Percentiles rank a stretch among this genome's conserved stretches.
Conservation (phyloP, 2,797 vertebrate genomes). For the Peromyscus melanophrys region DNA sequence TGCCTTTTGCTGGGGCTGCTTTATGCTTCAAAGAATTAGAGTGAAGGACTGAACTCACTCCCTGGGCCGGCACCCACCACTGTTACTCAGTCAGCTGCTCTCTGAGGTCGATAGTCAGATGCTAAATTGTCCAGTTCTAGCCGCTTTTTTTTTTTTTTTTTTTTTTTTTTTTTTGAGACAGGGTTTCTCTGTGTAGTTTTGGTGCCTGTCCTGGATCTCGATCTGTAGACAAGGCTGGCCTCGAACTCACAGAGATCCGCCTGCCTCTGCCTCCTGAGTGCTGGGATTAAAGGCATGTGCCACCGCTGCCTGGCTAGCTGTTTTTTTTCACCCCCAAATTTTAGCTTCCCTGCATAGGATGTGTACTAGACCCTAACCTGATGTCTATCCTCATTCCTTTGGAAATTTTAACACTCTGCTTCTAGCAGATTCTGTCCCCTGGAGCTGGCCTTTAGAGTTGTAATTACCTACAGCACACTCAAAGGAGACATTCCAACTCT, state of each 20-base stretch:
- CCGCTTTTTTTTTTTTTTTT: neutral
- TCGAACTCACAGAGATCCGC: no score
- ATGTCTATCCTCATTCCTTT: neutral
- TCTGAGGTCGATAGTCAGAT: neutral
- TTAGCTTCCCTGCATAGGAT: constrained; percentile 11
- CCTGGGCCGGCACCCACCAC: neutral
- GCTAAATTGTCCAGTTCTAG: neutral
- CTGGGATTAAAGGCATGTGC: no score
- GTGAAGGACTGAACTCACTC: neutral
- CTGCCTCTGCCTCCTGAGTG: no score
- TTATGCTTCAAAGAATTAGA: constrained; percentile 52
- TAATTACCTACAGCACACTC: constrained; percentile 19
- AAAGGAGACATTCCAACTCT: neutral
- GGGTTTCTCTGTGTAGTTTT: no score
- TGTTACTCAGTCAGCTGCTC: neutral
- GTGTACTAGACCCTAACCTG: constrained; percentile 12
- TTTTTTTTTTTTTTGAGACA: no score
- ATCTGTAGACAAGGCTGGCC: no score
- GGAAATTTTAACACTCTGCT: constrained; percentile 47
- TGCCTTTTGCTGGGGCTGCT: neutral
- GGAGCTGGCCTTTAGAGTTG: constrained; percentile 44
- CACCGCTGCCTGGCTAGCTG: neutral
- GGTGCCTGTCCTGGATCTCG: no score
- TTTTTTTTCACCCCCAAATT: neutral
- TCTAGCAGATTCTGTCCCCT: constrained; percentile 21